Evolutionary conservation across 1,140 invertebrate genomes (phyloP), one percentile per base, ranked within the genome.

Genomic region (Heliconius hewitsoni): DNA sequence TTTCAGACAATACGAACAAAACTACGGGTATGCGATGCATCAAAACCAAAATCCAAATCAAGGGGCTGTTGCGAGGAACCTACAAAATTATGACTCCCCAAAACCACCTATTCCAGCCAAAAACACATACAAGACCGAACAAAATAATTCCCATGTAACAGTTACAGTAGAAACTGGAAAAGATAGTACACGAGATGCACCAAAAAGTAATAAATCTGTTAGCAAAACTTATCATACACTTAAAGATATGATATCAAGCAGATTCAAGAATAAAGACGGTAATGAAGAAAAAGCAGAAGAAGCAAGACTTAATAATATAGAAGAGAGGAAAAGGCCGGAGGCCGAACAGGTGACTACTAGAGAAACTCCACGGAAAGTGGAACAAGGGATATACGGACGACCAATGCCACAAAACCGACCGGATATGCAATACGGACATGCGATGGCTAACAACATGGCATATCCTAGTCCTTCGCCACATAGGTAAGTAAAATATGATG

Each of bases 191-290:
- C 94, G 93, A 89, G 95, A 96, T 82, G 91, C 95, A 1, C 96
- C 96, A 11, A 96, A 96, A 82, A 96, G 95, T 80, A 95, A 95
- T 30, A 97, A 97, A 88, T 95, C 96, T 5, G 95, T 97, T 71
- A 96, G 96, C 60, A 97, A 97, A 90, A 98, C 97, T 1, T 98
- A 98, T 87, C 97, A 97, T 86, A 97, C 97, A 30, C 96, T 98
- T 76, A 98, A 97, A 95, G 97, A 97, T 88, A 97, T 98, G 95
- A 97, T 98, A 86, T 97, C 97, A 8, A 97, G 96, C 91, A 96
- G 96, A 87, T 98, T 98, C 89, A 97, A 96, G 85, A 66, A 18
- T 66, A 96, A 96, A 86, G 96, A 96, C n/a, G 94, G 87, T 74
- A 91, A 89, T 84, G 92, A 93, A 23, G 95, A 95, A 11, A 95